These are phyloP conservation scores for Pygoscelis adeliae DNA, from an alignment of 2,113 vertebrate genomes.

Conservation along the genomic window DNA sequence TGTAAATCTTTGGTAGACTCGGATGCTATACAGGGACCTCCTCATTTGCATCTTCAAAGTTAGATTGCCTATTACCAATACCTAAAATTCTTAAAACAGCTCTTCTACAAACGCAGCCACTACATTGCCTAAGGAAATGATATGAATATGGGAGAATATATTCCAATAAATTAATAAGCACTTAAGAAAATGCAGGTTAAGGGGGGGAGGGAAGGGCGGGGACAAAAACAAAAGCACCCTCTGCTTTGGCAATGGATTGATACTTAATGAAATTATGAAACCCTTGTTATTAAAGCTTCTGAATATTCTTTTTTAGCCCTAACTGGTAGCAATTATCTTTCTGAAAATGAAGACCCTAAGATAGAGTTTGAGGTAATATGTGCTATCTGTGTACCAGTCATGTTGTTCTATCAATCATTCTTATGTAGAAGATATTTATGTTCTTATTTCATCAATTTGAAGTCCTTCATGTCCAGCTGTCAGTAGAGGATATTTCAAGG, in stretches of 20 bases:
- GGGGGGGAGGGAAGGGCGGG: fast-evolving
- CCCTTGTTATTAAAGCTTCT: not conserved
- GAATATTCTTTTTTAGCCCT: not conserved
- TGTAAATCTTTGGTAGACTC: not conserved
- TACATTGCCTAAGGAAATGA: not conserved
- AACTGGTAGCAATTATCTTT: not conserved
- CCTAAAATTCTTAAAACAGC: not conserved
- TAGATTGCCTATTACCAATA: not conserved
- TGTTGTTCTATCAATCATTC: not conserved
- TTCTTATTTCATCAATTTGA: not conserved
- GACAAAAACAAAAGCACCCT: not conserved
- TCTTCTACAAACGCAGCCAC: not conserved
- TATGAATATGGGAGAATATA: not conserved
- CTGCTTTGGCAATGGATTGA: not conserved
- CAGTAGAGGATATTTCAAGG: not conserved
- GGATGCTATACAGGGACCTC: not conserved
- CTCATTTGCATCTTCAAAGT: not conserved
- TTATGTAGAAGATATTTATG: not conserved
- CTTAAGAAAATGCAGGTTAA: not conserved
- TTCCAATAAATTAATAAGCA: not conserved
- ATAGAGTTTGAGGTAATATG: not conserved
- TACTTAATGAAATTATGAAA: not conserved
- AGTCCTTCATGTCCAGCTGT: not conserved
- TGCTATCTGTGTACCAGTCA: not conserved
- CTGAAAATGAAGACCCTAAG: not conserved